A percentile compares a stretch with the other conserved stretches of the same genome.
Evolutionary conservation across 2,888 invertebrate species (phyloP).

Genomic region (Lasioglossum vierecki): DNA sequence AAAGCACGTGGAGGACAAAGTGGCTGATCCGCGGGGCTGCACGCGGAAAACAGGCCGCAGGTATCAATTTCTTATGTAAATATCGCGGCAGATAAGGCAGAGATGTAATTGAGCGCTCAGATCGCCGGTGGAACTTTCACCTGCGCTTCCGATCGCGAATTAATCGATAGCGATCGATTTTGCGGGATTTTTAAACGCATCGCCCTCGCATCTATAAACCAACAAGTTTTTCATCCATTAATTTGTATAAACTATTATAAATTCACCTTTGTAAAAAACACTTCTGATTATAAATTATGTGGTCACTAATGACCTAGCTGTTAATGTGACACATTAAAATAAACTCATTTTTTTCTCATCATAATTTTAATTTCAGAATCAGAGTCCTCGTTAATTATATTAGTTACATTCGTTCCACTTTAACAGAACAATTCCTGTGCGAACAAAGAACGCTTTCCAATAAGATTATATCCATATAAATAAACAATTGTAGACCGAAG

Average conservation of each 20-base stretch:
- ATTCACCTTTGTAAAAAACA: too few relatives aligned
- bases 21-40: background rate
- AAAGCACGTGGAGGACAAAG: slow-evolving; percentile 18
- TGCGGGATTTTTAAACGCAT: background rate
- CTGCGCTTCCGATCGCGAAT: slow-evolving; percentile 12
- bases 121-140: slow-evolving; percentile 41
- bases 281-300: too few relatives aligned
- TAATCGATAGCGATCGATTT: slow-evolving; percentile 27
- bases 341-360: background rate
- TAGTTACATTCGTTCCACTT: background rate
- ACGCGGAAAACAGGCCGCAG: slow-evolving; percentile 2
- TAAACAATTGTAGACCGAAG: background rate
- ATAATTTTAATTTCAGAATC: background rate
- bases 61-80: slow-evolving; percentile 68
- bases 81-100: slow-evolving; percentile 30
- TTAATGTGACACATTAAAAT: too few relatives aligned
- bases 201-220: background rate
- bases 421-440: background rate
- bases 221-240: background rate
- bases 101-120: slow-evolving; percentile 43
- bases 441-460: background rate
- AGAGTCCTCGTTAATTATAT: background rate
- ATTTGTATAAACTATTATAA: too few relatives aligned
- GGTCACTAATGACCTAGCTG: too few relatives aligned
- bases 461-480: background rate